A percentile compares a stretch with the other conserved stretches of the same genome.
phyloP scores from a whole-genome alignment of 2,797 vertebrate species.

The Darevskia mixta region DNA sequence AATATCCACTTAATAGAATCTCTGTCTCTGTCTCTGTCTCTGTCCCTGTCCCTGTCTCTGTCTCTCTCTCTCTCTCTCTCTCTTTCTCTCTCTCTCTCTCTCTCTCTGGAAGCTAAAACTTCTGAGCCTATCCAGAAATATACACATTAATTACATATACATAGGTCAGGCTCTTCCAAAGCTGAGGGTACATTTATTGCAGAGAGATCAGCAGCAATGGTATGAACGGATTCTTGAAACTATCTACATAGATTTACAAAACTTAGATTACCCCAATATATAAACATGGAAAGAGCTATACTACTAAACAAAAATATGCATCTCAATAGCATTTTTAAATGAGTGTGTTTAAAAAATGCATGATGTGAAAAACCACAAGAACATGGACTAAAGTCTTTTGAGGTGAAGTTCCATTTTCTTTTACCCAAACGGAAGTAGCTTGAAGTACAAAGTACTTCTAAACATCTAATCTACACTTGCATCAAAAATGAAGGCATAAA shows the following conservation, averaged over 20 bases:
- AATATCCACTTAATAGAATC: not conserved
- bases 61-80: no score
- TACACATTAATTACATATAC: not conserved
- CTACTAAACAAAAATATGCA: not conserved
- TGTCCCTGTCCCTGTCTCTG: no score
- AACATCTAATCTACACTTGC: not conserved
- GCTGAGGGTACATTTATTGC: not conserved
- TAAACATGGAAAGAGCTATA: not conserved
- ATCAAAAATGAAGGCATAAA: not conserved
- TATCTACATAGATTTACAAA: not conserved
- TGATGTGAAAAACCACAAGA: slow-evolving; percentile 1
- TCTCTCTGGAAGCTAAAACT: accelerated
- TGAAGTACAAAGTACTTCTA: not conserved
- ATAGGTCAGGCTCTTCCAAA: not conserved
- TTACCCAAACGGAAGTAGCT: not conserved
- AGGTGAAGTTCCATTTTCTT: not conserved
- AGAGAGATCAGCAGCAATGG: slow-evolving; percentile 1
- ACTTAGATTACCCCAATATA: not conserved
- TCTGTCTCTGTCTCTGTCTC: not conserved
- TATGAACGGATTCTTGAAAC: not conserved
- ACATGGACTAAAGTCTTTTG: not conserved
- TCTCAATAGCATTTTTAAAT: not conserved
- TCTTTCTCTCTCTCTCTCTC: not conserved
- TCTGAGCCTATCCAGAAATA: not conserved
- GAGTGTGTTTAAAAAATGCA: not conserved